Conservation (phyloP, 2,113 vertebrate species). For the Scatophagus argus region DNA sequence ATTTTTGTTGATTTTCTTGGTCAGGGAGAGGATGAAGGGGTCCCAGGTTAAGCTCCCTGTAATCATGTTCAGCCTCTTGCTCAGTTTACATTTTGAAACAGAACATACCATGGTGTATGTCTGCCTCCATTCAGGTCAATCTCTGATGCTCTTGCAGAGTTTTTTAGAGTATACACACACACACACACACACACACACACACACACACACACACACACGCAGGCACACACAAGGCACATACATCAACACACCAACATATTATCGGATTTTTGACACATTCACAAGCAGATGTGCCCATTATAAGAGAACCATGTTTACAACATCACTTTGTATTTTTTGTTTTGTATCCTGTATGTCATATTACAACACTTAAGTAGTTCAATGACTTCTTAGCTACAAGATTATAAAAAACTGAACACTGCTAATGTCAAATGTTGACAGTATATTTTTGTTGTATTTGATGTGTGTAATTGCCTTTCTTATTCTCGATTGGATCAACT, state of each 20-base stretch:
- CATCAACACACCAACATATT: slow-evolving; percentile 16
- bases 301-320: slow-evolving; percentile 82
- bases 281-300: slow-evolving; percentile 63
- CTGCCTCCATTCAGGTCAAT: slow-evolving; percentile 84
- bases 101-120: slow-evolving; percentile 81
- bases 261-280: slow-evolving; percentile 55
- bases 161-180: slow-evolving; percentile 53
- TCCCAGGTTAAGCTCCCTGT: slow-evolving; percentile 75
- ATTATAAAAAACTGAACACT: slow-evolving; percentile 31
- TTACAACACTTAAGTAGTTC: slow-evolving; percentile 61
- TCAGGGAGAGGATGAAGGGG: slow-evolving; percentile 71
- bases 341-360: slow-evolving; percentile 70
- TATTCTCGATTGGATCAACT: slow-evolving; percentile 62
- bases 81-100: slow-evolving; percentile 86
- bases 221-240: neutral
- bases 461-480: slow-evolving; percentile 68
- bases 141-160: slow-evolving; percentile 80
- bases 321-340: slow-evolving; percentile 73
- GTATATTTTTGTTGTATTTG: slow-evolving; percentile 64
- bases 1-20: slow-evolving; percentile 74
- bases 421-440: slow-evolving; percentile 50
- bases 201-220: slow-evolving; percentile 16
- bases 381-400: slow-evolving; percentile 50
- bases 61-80: slow-evolving; percentile 82
- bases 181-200: slow-evolving; percentile 25